Conservation (phyloP, 2,113 vertebrate genomes). For the Petroica traversi region DNA sequence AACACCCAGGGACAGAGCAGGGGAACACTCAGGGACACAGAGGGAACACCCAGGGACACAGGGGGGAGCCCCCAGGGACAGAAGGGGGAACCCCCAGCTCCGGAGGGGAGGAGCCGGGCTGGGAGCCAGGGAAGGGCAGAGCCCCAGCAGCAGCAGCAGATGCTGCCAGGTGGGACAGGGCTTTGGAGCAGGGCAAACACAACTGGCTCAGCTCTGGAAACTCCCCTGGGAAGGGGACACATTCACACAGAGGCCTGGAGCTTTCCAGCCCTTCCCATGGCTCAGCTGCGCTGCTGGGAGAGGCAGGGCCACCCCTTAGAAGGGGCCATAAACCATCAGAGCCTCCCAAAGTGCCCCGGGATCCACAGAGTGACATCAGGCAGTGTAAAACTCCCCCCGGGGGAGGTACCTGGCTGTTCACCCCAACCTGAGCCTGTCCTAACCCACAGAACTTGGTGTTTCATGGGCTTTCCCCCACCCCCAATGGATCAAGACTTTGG, state of each 20-base stretch:
- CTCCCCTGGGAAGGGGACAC: neutral
- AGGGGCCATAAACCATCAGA: neutral
- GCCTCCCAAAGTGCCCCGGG: neutral
- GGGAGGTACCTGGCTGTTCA: accelerated
- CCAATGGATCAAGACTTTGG: accelerated
- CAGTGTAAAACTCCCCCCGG: neutral
- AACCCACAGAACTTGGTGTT: neutral
- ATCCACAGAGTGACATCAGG: neutral
- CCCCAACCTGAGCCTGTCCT: neutral
- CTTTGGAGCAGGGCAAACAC: neutral
- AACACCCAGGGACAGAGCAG: neutral
- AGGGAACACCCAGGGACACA: neutral
- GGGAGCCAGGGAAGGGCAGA: neutral
- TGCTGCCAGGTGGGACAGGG: neutral
- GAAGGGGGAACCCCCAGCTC: neutral
- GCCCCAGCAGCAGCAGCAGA: neutral
- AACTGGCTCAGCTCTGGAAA: neutral
- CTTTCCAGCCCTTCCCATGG: neutral
- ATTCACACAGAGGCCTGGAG: too few species aligned
- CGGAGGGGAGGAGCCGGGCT: accelerated
- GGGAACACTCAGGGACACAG: too few species aligned
- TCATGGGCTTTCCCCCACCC: neutral
- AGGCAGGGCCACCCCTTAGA: neutral
- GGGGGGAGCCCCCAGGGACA: too few species aligned
- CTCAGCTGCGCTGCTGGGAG: accelerated